These are phyloP conservation scores for Clupea harengus DNA, from an alignment of 2,113 vertebrate species.

Conservation along the genomic window DNA sequence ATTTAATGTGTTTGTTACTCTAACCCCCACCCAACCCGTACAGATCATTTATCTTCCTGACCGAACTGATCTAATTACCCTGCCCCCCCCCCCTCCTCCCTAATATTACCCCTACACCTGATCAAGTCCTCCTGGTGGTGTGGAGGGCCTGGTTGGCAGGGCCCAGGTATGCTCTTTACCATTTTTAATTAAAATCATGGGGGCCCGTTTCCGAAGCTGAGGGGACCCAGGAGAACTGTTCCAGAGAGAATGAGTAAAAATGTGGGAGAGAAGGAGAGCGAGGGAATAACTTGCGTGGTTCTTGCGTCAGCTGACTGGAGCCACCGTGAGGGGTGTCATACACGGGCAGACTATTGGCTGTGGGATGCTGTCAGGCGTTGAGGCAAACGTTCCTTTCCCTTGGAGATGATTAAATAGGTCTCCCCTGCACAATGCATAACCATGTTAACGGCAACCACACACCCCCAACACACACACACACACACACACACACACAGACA, in stretches of 20 bases:
- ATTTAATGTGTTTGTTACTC: background rate
- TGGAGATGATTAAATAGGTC: constrained; percentile 41
- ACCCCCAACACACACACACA: background rate
- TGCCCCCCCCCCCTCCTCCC: background rate
- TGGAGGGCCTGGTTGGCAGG: background rate
- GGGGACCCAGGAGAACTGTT: background rate
- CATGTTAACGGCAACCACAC: constrained; percentile 37
- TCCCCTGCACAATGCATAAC: constrained; percentile 25
- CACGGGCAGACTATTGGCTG: constrained; percentile 50
- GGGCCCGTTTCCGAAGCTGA: background rate
- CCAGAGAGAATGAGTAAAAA: background rate
- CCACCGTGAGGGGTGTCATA: constrained; percentile 46
- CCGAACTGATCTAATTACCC: background rate
- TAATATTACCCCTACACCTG: background rate
- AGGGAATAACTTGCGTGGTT: constrained; percentile 41
- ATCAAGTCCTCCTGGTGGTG: background rate
- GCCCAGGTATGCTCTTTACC: background rate
- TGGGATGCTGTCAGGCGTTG: constrained; percentile 41
- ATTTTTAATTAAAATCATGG: constrained; percentile 10
- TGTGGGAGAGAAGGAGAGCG: background rate
- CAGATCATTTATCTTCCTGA: constrained; percentile 5
- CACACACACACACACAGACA: background rate
- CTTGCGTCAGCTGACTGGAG: constrained; percentile 57
- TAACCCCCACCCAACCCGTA: background rate
- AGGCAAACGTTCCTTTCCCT: constrained; percentile 44